phyloP scores from a whole-genome alignment of 2,888 invertebrate genomes.

The Apotomis capreana region DNA sequence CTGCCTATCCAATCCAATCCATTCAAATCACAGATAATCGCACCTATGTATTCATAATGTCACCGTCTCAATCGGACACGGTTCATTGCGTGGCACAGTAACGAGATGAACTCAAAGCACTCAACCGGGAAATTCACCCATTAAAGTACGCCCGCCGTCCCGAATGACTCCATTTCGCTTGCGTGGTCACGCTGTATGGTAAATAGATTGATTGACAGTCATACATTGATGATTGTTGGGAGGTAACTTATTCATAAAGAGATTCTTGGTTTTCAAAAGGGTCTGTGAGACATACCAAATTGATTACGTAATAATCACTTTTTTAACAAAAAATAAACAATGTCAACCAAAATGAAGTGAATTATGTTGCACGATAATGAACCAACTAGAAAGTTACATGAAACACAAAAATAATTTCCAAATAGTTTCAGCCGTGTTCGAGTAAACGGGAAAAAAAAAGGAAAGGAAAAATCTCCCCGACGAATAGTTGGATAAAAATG shows the following conservation, averaged over 20 bases:
- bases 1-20: background rate
- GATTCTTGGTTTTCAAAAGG: background rate
- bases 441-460: no score
- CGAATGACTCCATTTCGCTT: slow-evolving; percentile 64
- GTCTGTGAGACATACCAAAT: background rate
- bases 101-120: slow-evolving; percentile 63
- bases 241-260: background rate
- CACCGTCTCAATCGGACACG: background rate
- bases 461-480: no score
- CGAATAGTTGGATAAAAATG: no score
- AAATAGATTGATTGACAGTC: slow-evolving; percentile 40
- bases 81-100: slow-evolving; percentile 17
- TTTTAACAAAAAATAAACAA: no score
- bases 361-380: no score
- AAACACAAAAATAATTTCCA: no score
- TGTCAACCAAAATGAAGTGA: no score
- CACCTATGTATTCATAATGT: background rate
- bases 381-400: no score
- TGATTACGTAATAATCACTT: no score
- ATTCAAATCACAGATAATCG: background rate
- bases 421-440: no score
- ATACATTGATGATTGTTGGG: slow-evolving; percentile 38
- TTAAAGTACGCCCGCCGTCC: slow-evolving; percentile 48
- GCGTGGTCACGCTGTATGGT: slow-evolving; percentile 39
- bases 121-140: slow-evolving; percentile 43